Conservation (phyloP, 2,113 vertebrate species). For the Perca schrenkii region DNA sequence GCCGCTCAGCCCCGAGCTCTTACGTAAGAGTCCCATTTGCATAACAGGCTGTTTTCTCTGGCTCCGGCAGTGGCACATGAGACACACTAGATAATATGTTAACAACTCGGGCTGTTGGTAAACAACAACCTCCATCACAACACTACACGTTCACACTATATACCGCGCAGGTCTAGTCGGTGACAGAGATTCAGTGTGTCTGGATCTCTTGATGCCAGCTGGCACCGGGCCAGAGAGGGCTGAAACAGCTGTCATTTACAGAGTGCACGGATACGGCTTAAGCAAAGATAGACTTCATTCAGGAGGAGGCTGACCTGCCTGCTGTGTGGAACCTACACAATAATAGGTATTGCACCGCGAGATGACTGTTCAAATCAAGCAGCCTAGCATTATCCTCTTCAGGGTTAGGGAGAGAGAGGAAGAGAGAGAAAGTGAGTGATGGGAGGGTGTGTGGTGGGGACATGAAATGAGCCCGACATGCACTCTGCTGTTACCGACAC, state of each 20-base stretch:
- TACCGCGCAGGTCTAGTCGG: slow-evolving; percentile 22
- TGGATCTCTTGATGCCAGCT: slow-evolving; percentile 65
- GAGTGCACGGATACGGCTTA: slow-evolving; percentile 41
- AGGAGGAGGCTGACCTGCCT: slow-evolving; percentile 69
- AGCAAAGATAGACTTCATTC: slow-evolving; percentile 64
- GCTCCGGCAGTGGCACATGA: slow-evolving; percentile 67
- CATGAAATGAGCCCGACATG: slow-evolving; percentile 10
- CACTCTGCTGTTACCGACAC: slow-evolving; percentile 12
- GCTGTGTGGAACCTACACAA: slow-evolving; percentile 77
- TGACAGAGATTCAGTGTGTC: slow-evolving; percentile 51
- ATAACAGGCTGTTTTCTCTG: slow-evolving; percentile 79
- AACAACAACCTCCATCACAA: slow-evolving; percentile 73
- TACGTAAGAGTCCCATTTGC: slow-evolving; percentile 80
- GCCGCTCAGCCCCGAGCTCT: slow-evolving; percentile 71
- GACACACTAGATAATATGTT: slow-evolving; percentile 73
- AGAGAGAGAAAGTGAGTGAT: slow-evolving; percentile 34
- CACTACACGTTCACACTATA: slow-evolving; percentile 48
- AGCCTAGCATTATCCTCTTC: slow-evolving; percentile 81
- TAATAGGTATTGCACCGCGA: slow-evolving; percentile 71
- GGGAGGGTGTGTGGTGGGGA: background rate
- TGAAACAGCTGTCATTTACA: slow-evolving; percentile 73
- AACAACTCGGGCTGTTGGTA: slow-evolving; percentile 75
- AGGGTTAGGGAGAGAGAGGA: slow-evolving; percentile 57
- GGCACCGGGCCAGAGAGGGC: slow-evolving; percentile 67
- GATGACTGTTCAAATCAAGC: slow-evolving; percentile 78